Conservation (phyloP, 2,888 invertebrate species). For the Sylvicola cinctus region DNA sequence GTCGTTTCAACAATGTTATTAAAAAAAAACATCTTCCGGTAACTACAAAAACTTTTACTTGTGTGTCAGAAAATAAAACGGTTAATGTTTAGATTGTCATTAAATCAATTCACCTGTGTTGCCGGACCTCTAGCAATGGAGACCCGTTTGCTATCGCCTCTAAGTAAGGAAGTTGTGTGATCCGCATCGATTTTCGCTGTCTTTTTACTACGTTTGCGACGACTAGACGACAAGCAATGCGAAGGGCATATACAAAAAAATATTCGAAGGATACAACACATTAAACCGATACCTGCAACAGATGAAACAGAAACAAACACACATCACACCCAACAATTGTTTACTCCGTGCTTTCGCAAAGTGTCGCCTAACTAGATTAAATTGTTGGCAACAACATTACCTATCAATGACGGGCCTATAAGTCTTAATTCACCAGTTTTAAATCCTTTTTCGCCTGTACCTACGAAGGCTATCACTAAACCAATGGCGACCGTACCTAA, state of each 20-base stretch:
- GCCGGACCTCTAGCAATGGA: constrained; percentile 22
- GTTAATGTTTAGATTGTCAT: too few relatives aligned
- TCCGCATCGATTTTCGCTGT: constrained; percentile 25
- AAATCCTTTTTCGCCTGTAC: constrained; percentile 76
- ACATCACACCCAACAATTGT: neutral
- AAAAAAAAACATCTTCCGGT: neutral
- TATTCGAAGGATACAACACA: constrained; percentile 66
- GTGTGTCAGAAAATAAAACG: too few relatives aligned
- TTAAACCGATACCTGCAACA: constrained; percentile 43
- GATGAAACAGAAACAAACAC: constrained; percentile 2
- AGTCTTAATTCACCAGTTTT: constrained; percentile 67
- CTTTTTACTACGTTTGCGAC: constrained; percentile 36
- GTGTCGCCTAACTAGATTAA: neutral
- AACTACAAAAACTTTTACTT: constrained; percentile 12
- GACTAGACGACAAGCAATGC: constrained; percentile 44
- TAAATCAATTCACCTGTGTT: too few relatives aligned
- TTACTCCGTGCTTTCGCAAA: too few relatives aligned
- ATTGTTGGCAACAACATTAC: constrained; percentile 13
- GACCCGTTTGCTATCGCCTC: constrained; percentile 24
- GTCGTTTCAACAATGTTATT: neutral
- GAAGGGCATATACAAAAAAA: constrained; percentile 67
- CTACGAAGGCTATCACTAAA: constrained; percentile 73
- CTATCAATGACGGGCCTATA: constrained; percentile 64
- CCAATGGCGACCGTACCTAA: constrained; percentile 66
- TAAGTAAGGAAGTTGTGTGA: constrained; percentile 24